Base-by-base conservation (phyloP, 2,797 vertebrate species). In the Hipposideros larvatus region DNA sequence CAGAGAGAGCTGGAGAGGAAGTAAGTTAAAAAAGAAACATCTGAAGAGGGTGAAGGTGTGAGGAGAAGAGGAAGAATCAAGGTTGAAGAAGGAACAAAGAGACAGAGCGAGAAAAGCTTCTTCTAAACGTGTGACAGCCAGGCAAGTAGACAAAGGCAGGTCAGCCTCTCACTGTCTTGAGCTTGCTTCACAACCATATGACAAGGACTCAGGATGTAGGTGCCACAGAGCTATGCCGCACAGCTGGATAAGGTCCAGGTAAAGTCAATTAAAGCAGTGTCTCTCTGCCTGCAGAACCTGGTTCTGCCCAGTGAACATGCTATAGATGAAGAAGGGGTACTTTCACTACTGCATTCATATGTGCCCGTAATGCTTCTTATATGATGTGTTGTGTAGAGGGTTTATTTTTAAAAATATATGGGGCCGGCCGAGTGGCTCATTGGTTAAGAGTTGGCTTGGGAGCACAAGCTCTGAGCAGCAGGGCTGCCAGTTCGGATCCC, bases 331-430 rank as follows among this genome's bases (percentile, higher is more conserved):
- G 53, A 34, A n/a, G 24, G 1, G 46, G 11, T 28, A 16, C 37
- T 13, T 75, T 79, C 46, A 51, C 59, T 55, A 0, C 0, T 2
- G 2, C 2, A 18, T 31, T 31, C 11, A 1, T 16, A 18, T 1
- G 46, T 4, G n/a, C 59, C 43, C 63, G 1, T 9, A 2, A 51
- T 24, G 31, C 57, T 34, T 21, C 61, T 48, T n/a, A 18, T 0
- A 21, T 3, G 46, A 18, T 63, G 59, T 11, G 9, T 63, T 22
- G 5, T 21, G 65, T 19, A 37, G 11, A 51, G 57, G 31, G 18
- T 22, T 91, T 19, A 34, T 14, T 43, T 31, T 9, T n/a, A 68
- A 61, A 85, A 77, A 48, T 8, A 28, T 1, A 2, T 6, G 16
- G 37, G 37, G 37, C 37, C 37, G 37, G 37, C 37, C 37, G 37